A percentile compares a stretch with the other conserved stretches of the same genome.
phyloP scores from a whole-genome alignment of 2,113 vertebrate species.

The Cyprinodon tularosa region DNA sequence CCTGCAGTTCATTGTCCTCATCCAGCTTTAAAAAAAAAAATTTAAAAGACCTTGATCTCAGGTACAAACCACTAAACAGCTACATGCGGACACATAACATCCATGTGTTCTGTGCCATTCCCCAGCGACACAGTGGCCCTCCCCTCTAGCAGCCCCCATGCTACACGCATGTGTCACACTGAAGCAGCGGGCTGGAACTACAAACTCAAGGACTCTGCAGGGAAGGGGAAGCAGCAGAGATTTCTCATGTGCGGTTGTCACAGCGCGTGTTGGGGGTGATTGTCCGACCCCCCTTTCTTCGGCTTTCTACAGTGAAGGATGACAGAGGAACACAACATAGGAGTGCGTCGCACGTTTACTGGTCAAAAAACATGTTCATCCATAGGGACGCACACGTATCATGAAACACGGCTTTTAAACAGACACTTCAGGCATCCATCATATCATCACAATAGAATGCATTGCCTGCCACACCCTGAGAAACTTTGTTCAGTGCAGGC shows the following conservation, averaged over 20 bases:
- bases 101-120: not conserved
- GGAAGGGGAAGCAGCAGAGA: conserved; percentile 1
- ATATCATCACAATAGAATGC: conserved; percentile 34
- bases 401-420: not conserved
- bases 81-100: conserved; percentile 10
- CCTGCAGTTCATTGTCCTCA: conserved; percentile 18
- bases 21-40: conserved; percentile 23
- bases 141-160: conserved; percentile 3
- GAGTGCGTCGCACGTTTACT: not conserved
- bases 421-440: conserved; percentile 40
- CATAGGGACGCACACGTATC: not conserved
- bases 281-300: conserved; percentile 33
- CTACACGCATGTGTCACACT: conserved; percentile 12
- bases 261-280: conserved; percentile 9
- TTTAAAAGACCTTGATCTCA: conserved; percentile 36
- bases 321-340: conserved; percentile 10
- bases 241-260: conserved; percentile 33
- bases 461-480: conserved; percentile 34
- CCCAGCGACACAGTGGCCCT: conserved; percentile 1
- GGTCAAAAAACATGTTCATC: not conserved
- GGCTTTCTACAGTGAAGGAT: conserved; percentile 4
- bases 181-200: conserved; percentile 26
- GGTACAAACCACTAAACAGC: conserved; percentile 21
- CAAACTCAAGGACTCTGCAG: conserved; percentile 50
- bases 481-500: conserved; percentile 27